Base-by-base conservation (phyloP, 2,888 invertebrate genomes). In the Agrochola litura region DNA sequence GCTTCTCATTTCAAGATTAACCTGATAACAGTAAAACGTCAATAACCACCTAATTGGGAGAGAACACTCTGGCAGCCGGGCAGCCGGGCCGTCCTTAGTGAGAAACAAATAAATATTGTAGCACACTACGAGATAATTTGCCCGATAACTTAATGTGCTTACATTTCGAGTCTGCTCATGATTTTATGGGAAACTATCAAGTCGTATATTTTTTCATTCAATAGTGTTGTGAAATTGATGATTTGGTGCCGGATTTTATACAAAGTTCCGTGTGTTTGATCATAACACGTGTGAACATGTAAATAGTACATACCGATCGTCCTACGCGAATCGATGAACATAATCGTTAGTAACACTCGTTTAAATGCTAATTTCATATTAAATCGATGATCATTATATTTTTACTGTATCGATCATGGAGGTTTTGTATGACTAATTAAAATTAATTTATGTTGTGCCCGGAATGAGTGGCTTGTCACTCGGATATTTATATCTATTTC, bases 101-200 rank as follows among this genome's bases (percentile, higher is more conserved):
- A 95, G 95, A 95, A 95, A 96, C 96, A 95, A 96, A 96, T 96
- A 96, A 96, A 96, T 96, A 96, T 96, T 95, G 96, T 95, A 95
- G 94, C 96, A 94, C 94, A 92, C 92, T 91, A 93, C 93, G 92
- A 95, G 96, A 96, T 96, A 96, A 96, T 95, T 95, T 93, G 91
- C 89, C 89, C 89, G 96, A 96, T 96, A 96, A 96, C 94, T 94
- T 96, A 96, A 96, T 96, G 96, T 96, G 96, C 96, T 95, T 96
- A 96, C 96, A 96, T 96, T 96, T 95, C 91, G 95, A 94, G 95
- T 96, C 95, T 94, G 96, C 95, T 96, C 96, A 96, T 96, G 96
- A 92, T 95, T 96, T 96, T 96, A 96, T 96, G 95, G 95, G 94
- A 94, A 95, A 93, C 95, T 93, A 94, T 93, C 95, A 93, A 92